A percentile compares a stretch with the other conserved stretches of the same genome.
Evolutionary conservation across 1,140 invertebrate species (phyloP).

Genomic region (Bradysia coprophila): DNA sequence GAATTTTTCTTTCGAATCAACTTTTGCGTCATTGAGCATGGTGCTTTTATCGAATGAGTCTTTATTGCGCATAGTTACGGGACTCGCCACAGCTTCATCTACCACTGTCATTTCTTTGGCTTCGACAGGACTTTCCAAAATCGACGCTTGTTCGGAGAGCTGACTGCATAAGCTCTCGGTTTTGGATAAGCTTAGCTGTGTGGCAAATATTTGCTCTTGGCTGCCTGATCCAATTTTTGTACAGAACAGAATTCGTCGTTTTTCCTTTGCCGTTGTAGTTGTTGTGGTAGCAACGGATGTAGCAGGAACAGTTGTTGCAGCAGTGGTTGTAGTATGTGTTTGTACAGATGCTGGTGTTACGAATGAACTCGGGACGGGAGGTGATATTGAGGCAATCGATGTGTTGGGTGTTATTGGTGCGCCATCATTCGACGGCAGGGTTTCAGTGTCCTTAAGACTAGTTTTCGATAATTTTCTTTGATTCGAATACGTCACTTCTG

Average conservation of each 20-base stretch:
- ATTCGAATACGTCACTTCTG: neutral
- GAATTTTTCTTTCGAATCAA: slow-evolving; percentile 4
- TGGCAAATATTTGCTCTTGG: slow-evolving; percentile 26
- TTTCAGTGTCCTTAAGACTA: too few relatives aligned
- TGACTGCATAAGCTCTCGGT: slow-evolving; percentile 27
- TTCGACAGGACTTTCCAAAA: slow-evolving; percentile 5
- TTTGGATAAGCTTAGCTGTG: slow-evolving; percentile 26
- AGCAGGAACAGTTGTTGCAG: slow-evolving; percentile 5
- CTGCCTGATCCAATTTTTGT: slow-evolving; percentile 24
- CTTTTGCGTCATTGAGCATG: neutral
- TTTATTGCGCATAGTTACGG: too few relatives aligned
- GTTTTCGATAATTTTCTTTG: neutral
- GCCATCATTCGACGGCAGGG: neutral
- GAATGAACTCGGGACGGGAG: neutral
- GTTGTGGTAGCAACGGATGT: neutral
- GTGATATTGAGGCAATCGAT: neutral
- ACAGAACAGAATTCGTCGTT: slow-evolving; percentile 22
- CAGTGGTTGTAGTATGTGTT: slow-evolving; percentile 7
- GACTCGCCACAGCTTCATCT: too few relatives aligned
- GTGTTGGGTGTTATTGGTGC: neutral
- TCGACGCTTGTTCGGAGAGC: slow-evolving; percentile 21
- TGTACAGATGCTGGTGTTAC: slow-evolving; percentile 11
- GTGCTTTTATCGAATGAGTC: neutral
- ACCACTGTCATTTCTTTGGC: too few relatives aligned
- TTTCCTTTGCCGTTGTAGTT: slow-evolving; percentile 8